Base-by-base conservation (phyloP, 2,888 invertebrate species). In the Abrostola tripartita region DNA sequence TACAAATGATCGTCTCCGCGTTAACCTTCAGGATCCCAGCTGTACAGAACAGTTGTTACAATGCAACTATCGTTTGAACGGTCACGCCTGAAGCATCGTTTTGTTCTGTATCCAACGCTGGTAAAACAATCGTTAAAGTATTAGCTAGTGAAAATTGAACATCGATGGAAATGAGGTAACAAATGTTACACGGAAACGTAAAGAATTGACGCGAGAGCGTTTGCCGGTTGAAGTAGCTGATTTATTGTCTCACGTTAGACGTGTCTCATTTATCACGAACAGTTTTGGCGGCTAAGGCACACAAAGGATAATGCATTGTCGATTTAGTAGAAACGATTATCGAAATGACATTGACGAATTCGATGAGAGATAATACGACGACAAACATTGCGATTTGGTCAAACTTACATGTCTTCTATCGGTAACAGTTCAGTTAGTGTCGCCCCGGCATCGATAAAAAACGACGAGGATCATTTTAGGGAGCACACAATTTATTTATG, bases 191-290 rank as follows among this genome's bases (percentile, higher is more conserved):
- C 62, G 67, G 68, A 72, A 82, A 76, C 76, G 75, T 68, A 74
- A 79, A 81, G 71, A 76, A 76, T 76, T 74, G 78, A 79, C 75
- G 72, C 66, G 78, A 85, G 76, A 85, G 80, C 79, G 83, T 82
- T 84, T 81, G 84, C 83, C 70, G 78, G 71, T 81, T 82, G 82
- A 85, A 84, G 85, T 85, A 84, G 74, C 86, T 89, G 90, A 91
- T 90, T 90, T 89, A 91, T 90, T 79, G 84, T 78, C 77, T 76
- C 84, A 81, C 86, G 87, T 88, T 86, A 86, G 88, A 88, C 87
- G 82, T 82, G 84, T 84, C 86, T 90, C 88, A 88, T 92, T 91
- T 88, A 91, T 91, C 89, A 91, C 81, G 76, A 85, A 85, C 84
- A 85, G 87, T 88, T 90, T 90, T 89, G 89, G 85, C 86, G 84